Conservation (phyloP, 2,797 vertebrate genomes). For the Syngnathus rostellatus region DNA sequence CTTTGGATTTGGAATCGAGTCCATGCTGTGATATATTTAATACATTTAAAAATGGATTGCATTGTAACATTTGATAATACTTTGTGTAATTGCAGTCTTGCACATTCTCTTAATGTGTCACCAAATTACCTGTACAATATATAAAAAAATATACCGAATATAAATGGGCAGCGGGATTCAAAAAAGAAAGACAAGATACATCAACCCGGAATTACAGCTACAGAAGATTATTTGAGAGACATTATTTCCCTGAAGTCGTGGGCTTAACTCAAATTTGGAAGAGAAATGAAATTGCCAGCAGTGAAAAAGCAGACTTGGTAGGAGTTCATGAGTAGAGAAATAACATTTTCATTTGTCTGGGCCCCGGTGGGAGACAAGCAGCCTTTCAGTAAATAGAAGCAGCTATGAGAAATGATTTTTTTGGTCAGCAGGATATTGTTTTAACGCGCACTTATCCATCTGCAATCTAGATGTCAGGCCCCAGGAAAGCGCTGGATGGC, state of each 20-base stretch:
- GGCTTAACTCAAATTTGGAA: conserved; percentile 98
- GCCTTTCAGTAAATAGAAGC: conserved; percentile 97
- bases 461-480: conserved; percentile 96
- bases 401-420: conserved; percentile 97
- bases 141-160: conserved; percentile 39
- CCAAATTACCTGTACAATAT: not conserved
- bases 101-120: no score
- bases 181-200: conserved; percentile 36
- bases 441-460: conserved; percentile 98
- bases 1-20: not conserved
- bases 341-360: conserved; percentile 99
- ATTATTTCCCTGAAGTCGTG: conserved; percentile 97
- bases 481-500: conserved; percentile 87
- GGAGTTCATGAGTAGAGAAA: conserved; percentile 99
- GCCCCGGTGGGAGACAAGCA: conserved; percentile 91
- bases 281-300: conserved; percentile 97
- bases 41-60: not conserved
- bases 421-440: conserved; percentile 91
- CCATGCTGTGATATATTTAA: no score
- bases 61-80: not conserved
- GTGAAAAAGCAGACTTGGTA: conserved; percentile 93
- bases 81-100: not conserved
- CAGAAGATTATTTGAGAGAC: conserved; percentile 95
- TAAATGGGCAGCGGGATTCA: conserved; percentile 38
- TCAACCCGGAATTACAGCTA: conserved; percentile 84